Base-by-base conservation (phyloP, 1,140 invertebrate genomes). In the Brachionus sp. region DNA sequence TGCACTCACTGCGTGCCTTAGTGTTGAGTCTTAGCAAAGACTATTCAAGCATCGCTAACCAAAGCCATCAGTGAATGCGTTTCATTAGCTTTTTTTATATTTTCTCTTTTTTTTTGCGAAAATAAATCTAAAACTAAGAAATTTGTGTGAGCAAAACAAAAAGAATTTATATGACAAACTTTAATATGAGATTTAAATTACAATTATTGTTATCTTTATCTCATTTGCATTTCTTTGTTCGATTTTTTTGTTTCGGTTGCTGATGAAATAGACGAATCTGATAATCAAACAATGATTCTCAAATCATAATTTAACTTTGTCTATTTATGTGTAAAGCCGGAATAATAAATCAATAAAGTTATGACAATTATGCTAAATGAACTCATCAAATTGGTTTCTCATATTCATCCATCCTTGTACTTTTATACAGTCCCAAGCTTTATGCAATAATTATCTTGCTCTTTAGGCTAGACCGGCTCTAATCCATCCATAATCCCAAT, bases 1-100 rank as follows among this genome's bases (percentile, higher is more conserved):
- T 73, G 68, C 68, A 73, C 68, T 73, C 68, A 73, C 68, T 73
- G 68, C 68, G 68, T 73, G 68, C 68, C 68, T 73, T 73, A 73
- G 68, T 73, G 33, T 39, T 3, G 7, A 2, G 16, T 39, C 68
- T 68, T 68, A 16, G 4, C 12, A 35, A 35, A 35, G 35, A 68
- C 35, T 33, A 19, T 16, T 73, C 7, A 73, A 73, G 37, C 68
- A 39, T 57, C 16, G 50, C 50, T 57, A 39, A 73, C 68, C 33
- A 73, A 73, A 73, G 68, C 68, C 68, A 73, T 73, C 68, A 73
- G 68, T 73, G 68, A 73, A 73, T 73, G 68, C 68, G 68, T 19
- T 73, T 39, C 35, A 73, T 73, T 73, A 73, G 37, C 68, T 73
- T 73, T 33, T 66, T 7, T 66, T 66, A 62, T 42, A 10, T 57